phyloP scores from a whole-genome alignment of 2,113 vertebrate genomes.

The Peucedramus taeniatus region DNA sequence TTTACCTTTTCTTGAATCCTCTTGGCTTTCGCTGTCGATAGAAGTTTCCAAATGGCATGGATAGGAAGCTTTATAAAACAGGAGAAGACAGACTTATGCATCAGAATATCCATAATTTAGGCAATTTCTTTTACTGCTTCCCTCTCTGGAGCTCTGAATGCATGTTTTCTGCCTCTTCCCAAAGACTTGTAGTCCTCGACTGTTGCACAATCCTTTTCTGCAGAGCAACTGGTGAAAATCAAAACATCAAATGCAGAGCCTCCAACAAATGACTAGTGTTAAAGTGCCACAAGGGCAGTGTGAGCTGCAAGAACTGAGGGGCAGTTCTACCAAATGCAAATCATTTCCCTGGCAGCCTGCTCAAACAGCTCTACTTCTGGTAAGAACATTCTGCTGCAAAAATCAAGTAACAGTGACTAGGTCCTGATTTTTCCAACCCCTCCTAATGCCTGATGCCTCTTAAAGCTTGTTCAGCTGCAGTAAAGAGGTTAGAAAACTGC shows the following conservation, averaged over 20 bases:
- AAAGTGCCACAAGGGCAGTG: neutral
- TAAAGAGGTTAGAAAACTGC: conserved; percentile 45
- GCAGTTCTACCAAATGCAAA: conserved; percentile 51
- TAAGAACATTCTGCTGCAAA: conserved; percentile 25
- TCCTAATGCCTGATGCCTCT: conserved; percentile 38
- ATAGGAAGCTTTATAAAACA: conserved; percentile 57
- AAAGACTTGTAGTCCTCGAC: neutral
- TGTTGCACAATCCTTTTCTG: conserved; percentile 19
- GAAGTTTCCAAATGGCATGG: conserved; percentile 44
- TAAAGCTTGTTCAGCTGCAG: conserved; percentile 42
- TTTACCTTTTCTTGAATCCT: conserved; percentile 63
- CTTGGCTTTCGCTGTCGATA: conserved; percentile 6
- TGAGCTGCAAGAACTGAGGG: neutral
- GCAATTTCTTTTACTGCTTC: neutral
- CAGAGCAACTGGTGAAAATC: conserved; percentile 23
- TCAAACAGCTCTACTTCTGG: conserved; percentile 48
- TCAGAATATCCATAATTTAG: conserved; percentile 61
- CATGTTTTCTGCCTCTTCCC: neutral
- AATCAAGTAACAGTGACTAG: conserved; percentile 38
- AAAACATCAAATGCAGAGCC: neutral
- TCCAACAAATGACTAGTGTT: conserved; percentile 47
- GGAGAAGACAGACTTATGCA: conserved; percentile 39
- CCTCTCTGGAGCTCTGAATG: neutral
- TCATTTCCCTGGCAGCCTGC: neutral
- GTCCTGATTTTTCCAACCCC: conserved; percentile 33